Evolutionary conservation across 1,140 invertebrate species (phyloP).

Genomic region (Lineus longissimus): DNA sequence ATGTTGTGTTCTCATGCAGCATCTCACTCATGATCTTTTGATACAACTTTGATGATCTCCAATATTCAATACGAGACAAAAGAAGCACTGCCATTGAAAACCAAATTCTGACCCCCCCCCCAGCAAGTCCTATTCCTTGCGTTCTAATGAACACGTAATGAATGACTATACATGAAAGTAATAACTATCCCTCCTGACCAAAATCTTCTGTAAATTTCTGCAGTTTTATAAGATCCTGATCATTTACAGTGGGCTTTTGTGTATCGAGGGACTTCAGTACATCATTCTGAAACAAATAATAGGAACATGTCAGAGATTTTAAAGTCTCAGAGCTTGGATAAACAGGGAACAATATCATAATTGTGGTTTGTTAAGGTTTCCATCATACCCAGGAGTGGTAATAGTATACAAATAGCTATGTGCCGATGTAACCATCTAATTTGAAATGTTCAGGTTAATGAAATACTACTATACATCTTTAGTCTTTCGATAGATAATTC

Average conservation of each 20-base stretch:
- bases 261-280: slow-evolving; percentile 88
- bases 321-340: not conserved
- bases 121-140: too few relatives aligned
- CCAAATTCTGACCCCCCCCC: too few relatives aligned
- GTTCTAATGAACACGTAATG: too few relatives aligned
- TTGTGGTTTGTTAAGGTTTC: not conserved
- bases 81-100: too few relatives aligned
- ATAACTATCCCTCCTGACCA: slow-evolving; percentile 83
- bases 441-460: too few relatives aligned
- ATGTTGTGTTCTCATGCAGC: too few relatives aligned
- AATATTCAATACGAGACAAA: too few relatives aligned
- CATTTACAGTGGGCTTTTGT: slow-evolving; percentile 97
- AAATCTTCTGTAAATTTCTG: slow-evolving; percentile 97
- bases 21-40: too few relatives aligned
- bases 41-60: too few relatives aligned
- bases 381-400: not conserved
- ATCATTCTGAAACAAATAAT: slow-evolving; percentile 70
- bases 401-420: not conserved
- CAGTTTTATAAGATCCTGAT: slow-evolving; percentile 90
- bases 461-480: too few relatives aligned
- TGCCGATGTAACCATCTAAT: too few relatives aligned
- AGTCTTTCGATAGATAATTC: not conserved
- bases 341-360: not conserved
- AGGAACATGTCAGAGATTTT: slow-evolving; percentile 1
- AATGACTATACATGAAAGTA: too few relatives aligned